These are phyloP conservation scores for Campoplex capitator DNA, from an alignment of 2,888 invertebrate genomes.

Conservation along the genomic window DNA sequence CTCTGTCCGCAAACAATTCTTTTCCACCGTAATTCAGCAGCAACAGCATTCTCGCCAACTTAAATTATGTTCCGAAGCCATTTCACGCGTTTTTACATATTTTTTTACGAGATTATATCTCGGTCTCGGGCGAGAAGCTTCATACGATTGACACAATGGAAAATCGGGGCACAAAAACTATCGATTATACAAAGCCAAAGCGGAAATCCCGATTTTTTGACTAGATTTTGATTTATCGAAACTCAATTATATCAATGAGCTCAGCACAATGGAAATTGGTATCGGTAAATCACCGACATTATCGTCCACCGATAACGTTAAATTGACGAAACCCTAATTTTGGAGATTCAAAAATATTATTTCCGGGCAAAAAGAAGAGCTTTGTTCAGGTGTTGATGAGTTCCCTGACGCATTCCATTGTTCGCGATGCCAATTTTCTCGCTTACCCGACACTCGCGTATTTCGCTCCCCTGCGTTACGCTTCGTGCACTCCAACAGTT, in stretches of 20 bases:
- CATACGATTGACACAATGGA: not conserved
- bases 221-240: not conserved
- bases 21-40: not conserved
- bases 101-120: too few relatives aligned
- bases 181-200: not conserved
- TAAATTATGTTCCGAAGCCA: not conserved
- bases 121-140: too few relatives aligned
- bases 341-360: not conserved
- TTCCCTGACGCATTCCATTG: constrained; percentile 47
- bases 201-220: not conserved
- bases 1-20: not conserved
- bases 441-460: constrained; percentile 11
- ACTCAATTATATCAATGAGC: not conserved
- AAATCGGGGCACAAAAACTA: not conserved
- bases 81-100: constrained; percentile 13
- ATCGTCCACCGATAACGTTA: not conserved
- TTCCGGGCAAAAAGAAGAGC: not conserved
- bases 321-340: not conserved
- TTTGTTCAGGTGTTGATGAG: constrained; percentile 32
- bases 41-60: not conserved
- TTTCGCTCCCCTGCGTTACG: constrained; percentile 35
- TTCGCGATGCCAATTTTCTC: constrained; percentile 52
- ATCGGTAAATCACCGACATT: not conserved
- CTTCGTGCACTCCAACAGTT: constrained; percentile 32
- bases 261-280: not conserved